Base-by-base conservation (phyloP, 2,888 invertebrate species). In the Drosophila stalkeri region DNA sequence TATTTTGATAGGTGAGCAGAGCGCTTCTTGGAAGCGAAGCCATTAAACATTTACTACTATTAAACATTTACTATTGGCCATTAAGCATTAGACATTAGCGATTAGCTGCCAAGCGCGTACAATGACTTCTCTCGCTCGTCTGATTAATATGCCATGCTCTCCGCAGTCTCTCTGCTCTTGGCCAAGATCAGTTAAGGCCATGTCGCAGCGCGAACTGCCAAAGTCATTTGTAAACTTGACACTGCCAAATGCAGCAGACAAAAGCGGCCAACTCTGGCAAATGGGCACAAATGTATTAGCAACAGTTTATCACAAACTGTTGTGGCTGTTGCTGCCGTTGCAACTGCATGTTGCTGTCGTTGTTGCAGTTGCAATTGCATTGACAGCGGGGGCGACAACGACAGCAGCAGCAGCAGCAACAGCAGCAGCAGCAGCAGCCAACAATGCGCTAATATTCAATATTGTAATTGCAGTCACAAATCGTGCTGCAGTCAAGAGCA, bases 401-500 rank as follows among this genome's bases (percentile, higher is more conserved):
- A 39, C 79, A 66, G n/a, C 57, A 47, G 51, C 47, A 47, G 37
- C 14, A 39, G n/a, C 39, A 39, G 37, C 37, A 39, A 12, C 46
- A 16, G 27, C n/a, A n/a, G 8, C 8, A 3, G 27, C 64, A 52
- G n/a, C 52, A 37, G 51, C 51, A 18, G 52, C 74, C 84, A 85
- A 83, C 89, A 89, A 90, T 81, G 81, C 79, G 85, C 81, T 86
- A 91, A 91, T 91, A 89, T 89, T 90, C 89, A 89, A 90, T 90
- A 90, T 88, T 89, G 90, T 90, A 89, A 89, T 89, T 89, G 89
- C 84, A 83, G 79, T 75, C 86, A 90, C 90, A 88, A 87, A 90
- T 88, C 84, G 86, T 86, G 86, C 80, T 67, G 35, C 65, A 65
- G 55, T 31, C 43, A 56, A 49, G 47, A 33, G 59, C 31, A 64